Evolutionary conservation across 2,888 invertebrate species (phyloP).

Genomic region (Stenoptilia bipunctidactyla): DNA sequence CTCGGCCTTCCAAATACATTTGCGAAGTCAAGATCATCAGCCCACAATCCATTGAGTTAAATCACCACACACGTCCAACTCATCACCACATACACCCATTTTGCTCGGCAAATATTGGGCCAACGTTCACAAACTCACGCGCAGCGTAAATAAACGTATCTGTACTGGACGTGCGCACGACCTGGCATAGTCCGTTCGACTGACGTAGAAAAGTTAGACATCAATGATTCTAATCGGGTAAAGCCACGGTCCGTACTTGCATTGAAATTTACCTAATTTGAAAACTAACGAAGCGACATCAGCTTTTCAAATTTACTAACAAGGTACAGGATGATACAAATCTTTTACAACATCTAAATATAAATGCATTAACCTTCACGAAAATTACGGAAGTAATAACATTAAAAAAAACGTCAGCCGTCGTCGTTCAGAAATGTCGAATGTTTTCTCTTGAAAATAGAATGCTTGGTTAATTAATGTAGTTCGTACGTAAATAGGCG

Average conservation of each 20-base stretch:
- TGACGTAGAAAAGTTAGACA: conserved; percentile 29
- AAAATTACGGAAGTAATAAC: neutral
- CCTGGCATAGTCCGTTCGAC: conserved; percentile 16
- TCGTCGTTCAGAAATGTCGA: too few species aligned
- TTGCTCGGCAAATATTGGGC: conserved; percentile 33
- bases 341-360: neutral
- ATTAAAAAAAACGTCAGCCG: too few species aligned
- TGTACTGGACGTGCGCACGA: conserved; percentile 34
- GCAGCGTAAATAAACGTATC: conserved; percentile 34
- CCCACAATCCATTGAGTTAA: conserved; percentile 41
- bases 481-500: too few species aligned
- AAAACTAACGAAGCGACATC: conserved; percentile 3
- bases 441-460: neutral
- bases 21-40: conserved; percentile 35
- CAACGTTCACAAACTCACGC: conserved; percentile 28
- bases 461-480: neutral
- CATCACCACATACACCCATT: conserved; percentile 43
- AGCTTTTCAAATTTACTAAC: too few species aligned
- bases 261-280: conserved; percentile 9
- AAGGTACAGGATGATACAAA: too few species aligned
- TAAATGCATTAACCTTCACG: neutral
- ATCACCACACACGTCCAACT: conserved; percentile 39
- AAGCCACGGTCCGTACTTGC: conserved; percentile 18
- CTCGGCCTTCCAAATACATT: conserved; percentile 64
- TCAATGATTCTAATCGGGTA: conserved; percentile 30